Base-by-base conservation (phyloP, 2,797 vertebrate species). In the Nyctalus aviator region DNA sequence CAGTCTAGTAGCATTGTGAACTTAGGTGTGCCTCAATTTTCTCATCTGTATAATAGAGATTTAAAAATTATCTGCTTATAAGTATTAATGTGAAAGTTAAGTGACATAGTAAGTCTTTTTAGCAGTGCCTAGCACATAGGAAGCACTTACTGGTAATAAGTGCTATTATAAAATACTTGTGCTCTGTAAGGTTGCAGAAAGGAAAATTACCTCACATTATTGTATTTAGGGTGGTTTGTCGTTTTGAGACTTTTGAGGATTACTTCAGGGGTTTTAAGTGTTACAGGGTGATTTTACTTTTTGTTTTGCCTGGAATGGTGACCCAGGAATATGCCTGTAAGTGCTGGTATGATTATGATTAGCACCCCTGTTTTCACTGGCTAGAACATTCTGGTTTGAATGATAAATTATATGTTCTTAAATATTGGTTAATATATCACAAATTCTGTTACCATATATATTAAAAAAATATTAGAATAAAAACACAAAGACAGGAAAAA, bases 181-280 rank as follows among this genome's bases (percentile, higher is more conserved):
- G 20, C 55, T 86, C 1, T 93, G 55, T 87, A 85, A 94, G 2
- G 15, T 81, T 68, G 46, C 6, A 77, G 68, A 96, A 79, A 77
- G 32, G 55, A 85, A 90, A 90, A 64, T 94, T 87, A 78, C 25
- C 18, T 76, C 23, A 72, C 8, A 32, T 7, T 85, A 72, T 6
- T 32, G 3, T 75, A 10, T 84, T 93, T 95, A 69, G 91, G 35
- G n/a, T 87, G 17, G 17, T 92, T 92, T 77, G 3, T 69, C 25
- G 88, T 90, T 90, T 93, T 85, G n/a, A 94, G 7, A 88, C 41
- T 88, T 91, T 44, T 44, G 35, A 91, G 46, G 30, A 78, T 89
- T 86, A 59, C 25, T 92, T 90, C 10, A 84, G 41, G 46, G 30
- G 3, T 94, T 92, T 86, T 91, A 84, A 84, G 91, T 75, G 30